phyloP scores from a whole-genome alignment of 2,113 vertebrate genomes.

The Coptodon rendalli region DNA sequence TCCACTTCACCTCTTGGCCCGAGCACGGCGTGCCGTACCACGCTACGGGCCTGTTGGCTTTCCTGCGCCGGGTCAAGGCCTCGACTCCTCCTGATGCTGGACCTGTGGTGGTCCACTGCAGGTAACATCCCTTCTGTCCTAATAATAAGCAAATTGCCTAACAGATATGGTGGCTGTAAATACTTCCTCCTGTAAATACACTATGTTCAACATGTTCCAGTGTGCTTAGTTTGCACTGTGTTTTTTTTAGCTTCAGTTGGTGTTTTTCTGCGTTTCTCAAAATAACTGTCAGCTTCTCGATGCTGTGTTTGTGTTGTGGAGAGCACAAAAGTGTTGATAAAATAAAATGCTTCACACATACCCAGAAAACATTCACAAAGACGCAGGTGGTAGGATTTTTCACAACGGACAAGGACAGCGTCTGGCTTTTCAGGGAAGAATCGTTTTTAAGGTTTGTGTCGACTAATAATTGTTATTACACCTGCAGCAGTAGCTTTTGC shows the following conservation, averaged over 20 bases:
- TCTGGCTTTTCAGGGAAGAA: not conserved
- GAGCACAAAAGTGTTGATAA: not conserved
- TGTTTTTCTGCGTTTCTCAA: not conserved
- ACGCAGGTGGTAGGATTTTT: not conserved
- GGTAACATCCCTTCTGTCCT: slow-evolving; percentile 59
- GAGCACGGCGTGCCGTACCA: slow-evolving; percentile 93
- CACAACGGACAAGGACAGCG: not conserved
- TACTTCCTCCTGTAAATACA: not conserved
- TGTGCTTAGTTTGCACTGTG: not conserved
- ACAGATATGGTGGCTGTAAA: not conserved
- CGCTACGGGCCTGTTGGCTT: slow-evolving; percentile 89
- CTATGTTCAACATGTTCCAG: not conserved
- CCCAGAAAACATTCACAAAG: not conserved
- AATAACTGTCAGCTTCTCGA: not conserved
- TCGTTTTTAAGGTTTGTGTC: not conserved
- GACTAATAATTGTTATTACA: not conserved
- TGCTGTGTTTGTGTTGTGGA: not conserved
- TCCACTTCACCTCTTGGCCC: slow-evolving; percentile 95
- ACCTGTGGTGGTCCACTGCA: slow-evolving; percentile 95
- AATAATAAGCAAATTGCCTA: not conserved
- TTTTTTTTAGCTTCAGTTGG: not conserved
- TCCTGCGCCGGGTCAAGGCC: slow-evolving; percentile 89
- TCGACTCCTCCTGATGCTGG: slow-evolving; percentile 86
- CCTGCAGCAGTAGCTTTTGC: not conserved
- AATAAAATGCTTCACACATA: not conserved